Evolutionary conservation across 2,113 vertebrate species (phyloP).

Genomic region (Tamias sibiricus): DNA sequence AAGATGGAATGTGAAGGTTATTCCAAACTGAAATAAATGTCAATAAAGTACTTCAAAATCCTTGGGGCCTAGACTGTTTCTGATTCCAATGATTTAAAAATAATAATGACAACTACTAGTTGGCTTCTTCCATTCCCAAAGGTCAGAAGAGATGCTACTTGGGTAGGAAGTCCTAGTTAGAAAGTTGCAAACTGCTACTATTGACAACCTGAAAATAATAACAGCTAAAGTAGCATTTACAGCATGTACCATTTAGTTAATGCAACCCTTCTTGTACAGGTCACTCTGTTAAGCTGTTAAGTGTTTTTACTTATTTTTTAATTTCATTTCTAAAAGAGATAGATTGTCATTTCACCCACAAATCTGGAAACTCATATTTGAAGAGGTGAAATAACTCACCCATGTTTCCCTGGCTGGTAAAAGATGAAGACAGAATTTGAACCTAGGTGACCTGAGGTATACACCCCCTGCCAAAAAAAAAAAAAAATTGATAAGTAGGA

Average conservation of each 20-base stretch:
- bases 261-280: not conserved
- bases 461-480: not conserved
- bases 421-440: not conserved
- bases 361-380: not conserved
- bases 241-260: not conserved
- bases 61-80: not conserved
- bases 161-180: not conserved
- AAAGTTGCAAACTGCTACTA: not conserved
- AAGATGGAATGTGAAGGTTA: not conserved
- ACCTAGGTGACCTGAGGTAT: not conserved
- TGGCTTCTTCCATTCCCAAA: not conserved
- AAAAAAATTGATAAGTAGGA: not conserved
- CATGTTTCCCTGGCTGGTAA: too few species aligned
- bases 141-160: not conserved
- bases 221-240: not conserved
- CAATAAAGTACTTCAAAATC: not conserved
- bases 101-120: not conserved
- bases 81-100: conserved; percentile 43
- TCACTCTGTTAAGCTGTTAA: not conserved
- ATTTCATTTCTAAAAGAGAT: not conserved
- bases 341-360: not conserved
- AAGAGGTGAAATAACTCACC: not conserved
- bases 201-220: not conserved
- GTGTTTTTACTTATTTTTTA: not conserved
- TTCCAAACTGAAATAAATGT: conserved; percentile 1